Evolutionary conservation across 92 coral and sea anemone genomes (phyloP), one percentile per base, ranked within the genome.

Genomic region (Epizoanthus rinbou): DNA sequence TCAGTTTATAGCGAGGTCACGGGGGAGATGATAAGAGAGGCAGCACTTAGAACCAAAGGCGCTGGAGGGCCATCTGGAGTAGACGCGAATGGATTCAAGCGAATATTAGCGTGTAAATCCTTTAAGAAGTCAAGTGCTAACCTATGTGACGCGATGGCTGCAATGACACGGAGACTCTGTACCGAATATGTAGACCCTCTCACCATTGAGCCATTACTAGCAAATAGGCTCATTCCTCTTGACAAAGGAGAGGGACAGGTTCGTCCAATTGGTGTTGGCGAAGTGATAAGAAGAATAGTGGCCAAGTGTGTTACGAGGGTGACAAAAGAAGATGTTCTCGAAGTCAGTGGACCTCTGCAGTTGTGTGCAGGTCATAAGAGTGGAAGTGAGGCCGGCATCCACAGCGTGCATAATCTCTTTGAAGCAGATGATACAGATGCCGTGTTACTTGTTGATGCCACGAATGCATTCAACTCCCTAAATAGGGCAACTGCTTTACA

Each of bases 141-240:
- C 33, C 83, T 64, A 43, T 80, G 85, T 66, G 75, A 80, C 58
- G 85, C 85, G 67, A 53, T 79, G 53, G 84, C 84, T 57, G 71
- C 67, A 79, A 79, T 79, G 83, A 78, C 83, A 24, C 63, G 83
- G 70, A 58, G 69, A 25, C 64, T 78, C 47, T 78, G 83, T 57
- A 53, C 83, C 63, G 69, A 78, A 60, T 53, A 78, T 78, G 67
- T 78, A 23, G 83, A 78, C 64, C 83, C 69, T 78, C 63, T 57
- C 70, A 60, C 50, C 64, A 78, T 52, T 25, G 69, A 60, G 64
- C 65, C 67, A 52, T 58, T 60, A 53, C 45, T 78, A 52, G 69
- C 83, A 13, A 75, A 41, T 53, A 37, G 81, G 28, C 31, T 78
- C 37, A 79, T 79, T 62, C 71, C 83, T 23, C 83, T 79, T 19